Evolutionary conservation across 2,797 vertebrate genomes (phyloP), one percentile per base, ranked within the genome.

Genomic region (Erithacus rubecula): DNA sequence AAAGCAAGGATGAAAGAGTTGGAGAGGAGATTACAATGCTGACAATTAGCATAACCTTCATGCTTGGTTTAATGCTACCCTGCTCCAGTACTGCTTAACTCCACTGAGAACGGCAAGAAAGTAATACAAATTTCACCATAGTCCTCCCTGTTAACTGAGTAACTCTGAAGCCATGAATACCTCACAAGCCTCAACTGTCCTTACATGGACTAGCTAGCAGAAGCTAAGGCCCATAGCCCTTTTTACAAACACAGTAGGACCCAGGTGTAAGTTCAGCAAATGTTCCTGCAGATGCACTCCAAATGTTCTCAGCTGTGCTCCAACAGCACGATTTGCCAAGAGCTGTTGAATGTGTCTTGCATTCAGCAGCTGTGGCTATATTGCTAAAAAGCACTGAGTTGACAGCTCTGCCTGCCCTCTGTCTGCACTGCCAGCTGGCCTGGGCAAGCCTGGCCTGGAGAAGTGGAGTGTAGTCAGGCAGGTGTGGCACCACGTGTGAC

Each of bases 281-380:
- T 84, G 90, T 39, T 90, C 93, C 58, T 91, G 83, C 96, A 95
- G 93, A 95, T 96, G 94, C 55, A 0, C 83, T 96, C 94, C 95
- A 96, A 96, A 93, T 95, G 91, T 94, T 95, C 91, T 96, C 93
- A 95, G 94, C 95, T 95, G 90, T 79, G 74, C 79, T 97, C 87
- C 89, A 93, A 72, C 27, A 74, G 68, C 68, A 58, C 6, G 17
- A 29, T 76, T 95, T 96, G 85, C 94, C 95, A 95, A 89, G 91
- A 93, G 37, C 80, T 90, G 30, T 93, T 70, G 89, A 94, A 96
- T 27, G 15, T 74, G 24, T 84, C 87, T 94, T 80, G 59, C 44
- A 0, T 94, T 95, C n/a, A 0, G 83, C 96, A 96, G 90, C 93
- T 94, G 93, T 59, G 67, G 36, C 74, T 93, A 21, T 90, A 82